Percentiles rank a stretch among this genome's conserved stretches.
phyloP scores from a whole-genome alignment of 2,113 vertebrate genomes.

The Crotophaga sulcirostris region DNA sequence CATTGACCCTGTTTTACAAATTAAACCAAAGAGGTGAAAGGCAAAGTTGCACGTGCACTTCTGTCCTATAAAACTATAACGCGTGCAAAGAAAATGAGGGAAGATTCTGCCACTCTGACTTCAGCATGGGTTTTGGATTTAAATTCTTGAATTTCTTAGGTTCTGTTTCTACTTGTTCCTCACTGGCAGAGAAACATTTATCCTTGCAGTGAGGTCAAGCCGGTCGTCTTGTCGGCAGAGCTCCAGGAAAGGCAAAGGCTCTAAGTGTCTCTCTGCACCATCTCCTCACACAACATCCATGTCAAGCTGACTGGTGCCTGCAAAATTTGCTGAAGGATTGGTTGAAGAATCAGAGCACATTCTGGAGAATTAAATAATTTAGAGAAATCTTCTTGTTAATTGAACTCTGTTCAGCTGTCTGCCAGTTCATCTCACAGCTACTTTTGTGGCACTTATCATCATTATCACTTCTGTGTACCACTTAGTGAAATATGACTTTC shows the following conservation, averaged over 20 bases:
- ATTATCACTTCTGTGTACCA: neutral
- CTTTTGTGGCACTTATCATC: neutral
- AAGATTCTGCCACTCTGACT: neutral
- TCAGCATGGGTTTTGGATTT: neutral
- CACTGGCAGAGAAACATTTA: neutral
- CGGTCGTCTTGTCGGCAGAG: rapidly evolving
- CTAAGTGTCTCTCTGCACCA: neutral
- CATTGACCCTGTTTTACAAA: neutral
- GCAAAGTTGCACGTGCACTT: neutral
- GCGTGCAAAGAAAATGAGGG: neutral
- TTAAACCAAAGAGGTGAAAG: neutral
- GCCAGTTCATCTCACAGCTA: neutral
- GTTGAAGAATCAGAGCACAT: neutral
- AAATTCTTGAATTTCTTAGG: neutral
- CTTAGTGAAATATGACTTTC: neutral
- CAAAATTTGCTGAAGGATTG: neutral
- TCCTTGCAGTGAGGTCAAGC: neutral
- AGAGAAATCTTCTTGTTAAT: neutral
- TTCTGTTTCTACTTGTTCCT: neutral
- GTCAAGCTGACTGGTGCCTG: neutral
- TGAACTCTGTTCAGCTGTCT: neutral
- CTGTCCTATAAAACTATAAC: neutral
- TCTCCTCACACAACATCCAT: rapidly evolving
- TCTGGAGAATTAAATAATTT: neutral
- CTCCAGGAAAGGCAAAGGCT: neutral